Percentiles rank a stretch among this genome's conserved stretches.
Conservation (phyloP, 2,797 vertebrate genomes). For the Melanotaenia nigrans region DNA sequence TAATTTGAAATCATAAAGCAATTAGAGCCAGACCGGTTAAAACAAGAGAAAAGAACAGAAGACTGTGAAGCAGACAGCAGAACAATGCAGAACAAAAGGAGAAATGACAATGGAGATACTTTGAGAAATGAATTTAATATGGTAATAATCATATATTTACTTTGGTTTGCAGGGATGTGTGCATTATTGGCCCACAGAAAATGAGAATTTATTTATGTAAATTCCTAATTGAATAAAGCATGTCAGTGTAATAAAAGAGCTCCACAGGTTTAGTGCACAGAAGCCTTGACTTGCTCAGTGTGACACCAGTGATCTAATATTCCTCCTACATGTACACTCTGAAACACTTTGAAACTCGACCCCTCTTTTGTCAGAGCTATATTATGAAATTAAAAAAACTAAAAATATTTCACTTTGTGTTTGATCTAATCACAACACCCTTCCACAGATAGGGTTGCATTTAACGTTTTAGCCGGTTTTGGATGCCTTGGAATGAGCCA, state of each 20-base stretch:
- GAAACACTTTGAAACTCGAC: conserved; percentile 74
- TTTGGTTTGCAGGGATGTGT: conserved; percentile 87
- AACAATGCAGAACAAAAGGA: conserved; percentile 70
- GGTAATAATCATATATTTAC: conserved; percentile 88
- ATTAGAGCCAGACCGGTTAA: conserved; percentile 80
- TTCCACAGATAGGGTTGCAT: conserved; percentile 47
- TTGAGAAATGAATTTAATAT: conserved; percentile 89
- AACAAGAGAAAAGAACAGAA: conserved; percentile 69
- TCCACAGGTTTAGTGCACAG: conserved; percentile 87
- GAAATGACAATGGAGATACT: conserved; percentile 83
- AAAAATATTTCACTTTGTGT: conserved; percentile 67
- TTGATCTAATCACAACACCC: conserved; percentile 63
- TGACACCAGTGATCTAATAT: conserved; percentile 84
- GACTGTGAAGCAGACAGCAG: conserved; percentile 58
- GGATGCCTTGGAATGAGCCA: conserved; percentile 31
- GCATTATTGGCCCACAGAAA: conserved; percentile 86
- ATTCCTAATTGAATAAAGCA: conserved; percentile 88
- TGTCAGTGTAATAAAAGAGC: conserved; percentile 89
- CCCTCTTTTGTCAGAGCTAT: conserved; percentile 70
- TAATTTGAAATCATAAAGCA: conserved; percentile 88
- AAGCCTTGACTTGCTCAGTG: conserved; percentile 82
- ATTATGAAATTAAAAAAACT: conserved; percentile 64
- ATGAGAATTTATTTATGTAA: conserved; percentile 90
- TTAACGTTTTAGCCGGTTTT: conserved; percentile 29
- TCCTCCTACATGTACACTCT: conserved; percentile 78